Evolutionary conservation across 1,140 invertebrate species (phyloP).

Genomic region (Dendrolimus punctatus): DNA sequence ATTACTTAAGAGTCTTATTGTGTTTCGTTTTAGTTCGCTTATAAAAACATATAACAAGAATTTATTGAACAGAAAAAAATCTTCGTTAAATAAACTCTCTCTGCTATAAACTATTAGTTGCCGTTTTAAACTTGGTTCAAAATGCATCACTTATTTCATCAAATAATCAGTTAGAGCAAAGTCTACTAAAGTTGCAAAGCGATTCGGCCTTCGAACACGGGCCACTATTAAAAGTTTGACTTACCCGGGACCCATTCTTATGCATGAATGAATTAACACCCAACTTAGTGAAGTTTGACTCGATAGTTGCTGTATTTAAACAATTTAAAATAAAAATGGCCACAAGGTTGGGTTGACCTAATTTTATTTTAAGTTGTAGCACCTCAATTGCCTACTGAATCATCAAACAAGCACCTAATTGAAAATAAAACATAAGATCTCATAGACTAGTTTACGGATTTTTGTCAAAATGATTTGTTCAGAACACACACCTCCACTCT

Average conservation of each 20-base stretch:
- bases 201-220: conserved; percentile 17
- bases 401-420: too few relatives aligned
- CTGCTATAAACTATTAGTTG: not conserved
- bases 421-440: too few relatives aligned
- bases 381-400: too few relatives aligned
- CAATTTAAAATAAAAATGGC: not conserved
- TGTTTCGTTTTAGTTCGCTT: too few relatives aligned
- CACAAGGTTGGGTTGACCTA: not conserved
- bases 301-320: conserved; percentile 1
- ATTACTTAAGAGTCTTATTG: too few relatives aligned
- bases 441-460: too few relatives aligned
- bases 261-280: conserved; percentile 26
- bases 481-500: too few relatives aligned
- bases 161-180: conserved; percentile 16
- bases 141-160: conserved; percentile 7
- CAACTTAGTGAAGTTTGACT: conserved; percentile 9
- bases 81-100: too few relatives aligned
- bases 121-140: not conserved
- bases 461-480: too few relatives aligned
- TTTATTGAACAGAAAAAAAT: too few relatives aligned
- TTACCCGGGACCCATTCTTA: conserved; percentile 22
- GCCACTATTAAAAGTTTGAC: conserved; percentile 27
- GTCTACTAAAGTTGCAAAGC: conserved; percentile 16
- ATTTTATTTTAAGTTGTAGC: not conserved
- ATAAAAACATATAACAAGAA: too few relatives aligned